phyloP scores from a whole-genome alignment of 2,113 vertebrate genomes.

The Rhombomys opimus region DNA sequence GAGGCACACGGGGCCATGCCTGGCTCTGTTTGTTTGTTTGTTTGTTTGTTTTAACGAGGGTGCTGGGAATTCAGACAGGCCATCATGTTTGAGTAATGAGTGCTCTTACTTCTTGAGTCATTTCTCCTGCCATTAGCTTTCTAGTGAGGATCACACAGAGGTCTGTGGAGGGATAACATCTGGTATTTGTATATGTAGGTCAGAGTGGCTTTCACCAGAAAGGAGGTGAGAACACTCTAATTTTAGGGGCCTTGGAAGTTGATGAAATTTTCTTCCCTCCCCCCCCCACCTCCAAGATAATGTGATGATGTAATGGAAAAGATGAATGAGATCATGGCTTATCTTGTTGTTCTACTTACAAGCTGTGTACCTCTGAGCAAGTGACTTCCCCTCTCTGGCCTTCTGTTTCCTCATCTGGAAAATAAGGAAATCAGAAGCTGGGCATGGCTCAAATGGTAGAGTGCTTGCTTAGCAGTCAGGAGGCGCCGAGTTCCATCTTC shows the following conservation, averaged over 20 bases:
- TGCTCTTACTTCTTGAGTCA: background rate
- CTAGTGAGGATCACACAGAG: background rate
- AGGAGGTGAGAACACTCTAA: background rate
- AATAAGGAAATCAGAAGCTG: constrained; percentile 44
- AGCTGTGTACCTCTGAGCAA: constrained; percentile 28
- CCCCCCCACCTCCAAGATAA: background rate
- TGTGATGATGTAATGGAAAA: constrained; percentile 63
- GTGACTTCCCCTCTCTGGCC: constrained; percentile 60
- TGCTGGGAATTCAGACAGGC: background rate
- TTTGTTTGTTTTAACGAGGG: background rate
- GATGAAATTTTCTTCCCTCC: background rate
- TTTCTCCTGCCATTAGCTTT: constrained; percentile 5
- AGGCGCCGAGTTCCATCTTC: background rate
- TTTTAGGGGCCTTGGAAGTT: constrained; percentile 43
- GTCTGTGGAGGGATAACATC: background rate
- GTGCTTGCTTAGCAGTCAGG: background rate
- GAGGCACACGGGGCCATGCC: background rate
- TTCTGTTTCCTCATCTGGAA: constrained; percentile 66
- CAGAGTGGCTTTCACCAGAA: background rate
- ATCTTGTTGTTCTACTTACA: constrained; percentile 40
- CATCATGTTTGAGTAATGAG: background rate
- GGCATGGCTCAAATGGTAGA: background rate
- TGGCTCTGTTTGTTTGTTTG: background rate
- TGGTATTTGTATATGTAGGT: background rate
- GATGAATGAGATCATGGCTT: constrained; percentile 21